A percentile compares a stretch with the other conserved stretches of the same genome.
Evolutionary conservation across 2,888 invertebrate genomes (phyloP).

Genomic region (Trichacis sp.): DNA sequence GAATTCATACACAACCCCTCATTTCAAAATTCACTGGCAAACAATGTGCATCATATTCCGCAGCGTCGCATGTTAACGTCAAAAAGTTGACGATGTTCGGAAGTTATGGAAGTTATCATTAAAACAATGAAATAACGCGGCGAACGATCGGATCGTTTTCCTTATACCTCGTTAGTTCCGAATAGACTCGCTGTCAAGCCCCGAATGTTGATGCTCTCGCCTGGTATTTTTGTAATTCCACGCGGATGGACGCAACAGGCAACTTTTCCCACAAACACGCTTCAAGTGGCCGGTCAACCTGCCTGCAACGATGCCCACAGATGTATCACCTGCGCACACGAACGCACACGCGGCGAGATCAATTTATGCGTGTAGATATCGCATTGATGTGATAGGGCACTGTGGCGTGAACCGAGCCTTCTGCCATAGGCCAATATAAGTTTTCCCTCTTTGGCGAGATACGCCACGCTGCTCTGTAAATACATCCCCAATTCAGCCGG

Average conservation of each 20-base stretch:
- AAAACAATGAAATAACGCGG: conserved; percentile 43
- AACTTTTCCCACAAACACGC: conserved; percentile 56
- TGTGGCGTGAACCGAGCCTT: conserved; percentile 42
- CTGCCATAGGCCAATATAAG: conserved; percentile 40
- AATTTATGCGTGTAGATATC: conserved; percentile 47
- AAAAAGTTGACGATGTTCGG: conserved; percentile 5
- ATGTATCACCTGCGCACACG: conserved; percentile 15
- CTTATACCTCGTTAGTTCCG: conserved; percentile 52
- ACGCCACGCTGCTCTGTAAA: conserved; percentile 28
- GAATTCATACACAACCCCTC: no score
- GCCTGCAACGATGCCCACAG: conserved; percentile 37
- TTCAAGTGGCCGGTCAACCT: conserved; percentile 37
- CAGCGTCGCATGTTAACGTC: background rate
- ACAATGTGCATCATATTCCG: no score
- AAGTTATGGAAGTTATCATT: conserved; percentile 31
- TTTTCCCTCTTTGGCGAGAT: conserved; percentile 20
- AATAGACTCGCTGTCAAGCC: conserved; percentile 45
- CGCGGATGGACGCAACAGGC: conserved; percentile 60
- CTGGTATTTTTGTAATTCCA: conserved; percentile 61
- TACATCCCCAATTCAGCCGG: conserved; percentile 16
- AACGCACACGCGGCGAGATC: conserved; percentile 33
- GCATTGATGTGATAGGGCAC: conserved; percentile 42
- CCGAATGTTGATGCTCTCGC: conserved; percentile 41
- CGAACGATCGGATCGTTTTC: conserved; percentile 42
- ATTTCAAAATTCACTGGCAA: no score